phyloP scores from a whole-genome alignment of 1,140 invertebrate species.

The Cyclargus thomasi region DNA sequence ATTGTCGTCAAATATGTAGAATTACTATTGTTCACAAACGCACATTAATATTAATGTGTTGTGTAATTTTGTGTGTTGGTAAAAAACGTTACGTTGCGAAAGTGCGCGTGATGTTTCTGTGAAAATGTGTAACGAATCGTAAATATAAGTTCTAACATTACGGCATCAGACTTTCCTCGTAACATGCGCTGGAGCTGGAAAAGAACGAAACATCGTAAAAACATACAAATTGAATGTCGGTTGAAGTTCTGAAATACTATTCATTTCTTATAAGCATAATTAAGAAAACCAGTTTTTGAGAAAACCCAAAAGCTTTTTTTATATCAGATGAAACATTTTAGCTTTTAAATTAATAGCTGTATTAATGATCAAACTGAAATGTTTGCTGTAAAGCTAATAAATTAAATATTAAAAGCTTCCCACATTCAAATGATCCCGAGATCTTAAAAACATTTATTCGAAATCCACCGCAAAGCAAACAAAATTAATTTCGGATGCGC shows the following conservation, averaged over 20 bases:
- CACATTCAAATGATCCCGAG: background rate
- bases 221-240: too few species aligned
- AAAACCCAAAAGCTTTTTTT: too few species aligned
- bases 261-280: too few species aligned
- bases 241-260: too few species aligned
- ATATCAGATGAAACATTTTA: too few species aligned
- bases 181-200: too few species aligned
- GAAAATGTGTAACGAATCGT: background rate
- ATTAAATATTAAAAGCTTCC: background rate
- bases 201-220: too few species aligned
- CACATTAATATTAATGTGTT: background rate
- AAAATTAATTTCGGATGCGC: background rate
- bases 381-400: background rate
- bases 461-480: background rate
- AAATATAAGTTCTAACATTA: background rate
- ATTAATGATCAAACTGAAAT: too few species aligned
- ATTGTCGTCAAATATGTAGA: background rate
- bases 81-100: background rate
- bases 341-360: too few species aligned
- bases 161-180: too few species aligned
- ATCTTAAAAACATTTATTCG: background rate
- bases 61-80: background rate
- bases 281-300: too few species aligned
- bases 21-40: background rate
- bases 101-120: background rate